Conservation (phyloP, 2,113 vertebrate species). For the Scartelaos histophorus region DNA sequence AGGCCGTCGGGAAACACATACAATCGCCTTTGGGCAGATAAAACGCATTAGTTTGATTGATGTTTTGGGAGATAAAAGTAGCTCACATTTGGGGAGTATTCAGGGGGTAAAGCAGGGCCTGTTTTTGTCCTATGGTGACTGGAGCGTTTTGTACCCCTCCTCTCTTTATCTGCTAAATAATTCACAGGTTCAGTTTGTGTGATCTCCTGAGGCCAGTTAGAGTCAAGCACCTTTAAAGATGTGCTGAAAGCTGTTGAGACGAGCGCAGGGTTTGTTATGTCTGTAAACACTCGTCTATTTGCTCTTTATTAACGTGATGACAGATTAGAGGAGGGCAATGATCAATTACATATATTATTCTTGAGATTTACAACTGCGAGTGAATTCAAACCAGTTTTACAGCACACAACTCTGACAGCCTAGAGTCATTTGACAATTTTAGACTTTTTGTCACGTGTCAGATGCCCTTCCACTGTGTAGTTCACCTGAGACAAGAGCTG, state of each 20-base stretch:
- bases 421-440: too few species aligned
- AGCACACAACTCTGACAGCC: too few species aligned
- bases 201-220: neutral
- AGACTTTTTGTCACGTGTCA: neutral
- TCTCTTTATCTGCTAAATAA: conserved; percentile 63
- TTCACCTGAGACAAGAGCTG: too few species aligned
- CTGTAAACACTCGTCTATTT: conserved; percentile 1
- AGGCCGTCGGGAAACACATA: conserved; percentile 52
- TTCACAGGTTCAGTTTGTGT: conserved; percentile 61
- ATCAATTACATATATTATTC: neutral
- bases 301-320: neutral
- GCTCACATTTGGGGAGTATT: conserved; percentile 16
- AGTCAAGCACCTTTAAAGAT: neutral
- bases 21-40: conserved; percentile 54
- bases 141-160: conserved; percentile 26
- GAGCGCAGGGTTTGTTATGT: neutral
- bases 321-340: neutral
- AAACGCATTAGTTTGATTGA: conserved; percentile 59
- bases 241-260: neutral
- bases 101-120: neutral
- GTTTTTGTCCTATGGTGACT: conserved; percentile 26
- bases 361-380: neutral
- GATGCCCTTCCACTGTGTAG: neutral
- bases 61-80: conserved; percentile 24
- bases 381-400: neutral